Evolutionary conservation across 1,140 invertebrate species (phyloP), one percentile per base, ranked within the genome.

Genomic region (Caenorhabditis briggsae): DNA sequence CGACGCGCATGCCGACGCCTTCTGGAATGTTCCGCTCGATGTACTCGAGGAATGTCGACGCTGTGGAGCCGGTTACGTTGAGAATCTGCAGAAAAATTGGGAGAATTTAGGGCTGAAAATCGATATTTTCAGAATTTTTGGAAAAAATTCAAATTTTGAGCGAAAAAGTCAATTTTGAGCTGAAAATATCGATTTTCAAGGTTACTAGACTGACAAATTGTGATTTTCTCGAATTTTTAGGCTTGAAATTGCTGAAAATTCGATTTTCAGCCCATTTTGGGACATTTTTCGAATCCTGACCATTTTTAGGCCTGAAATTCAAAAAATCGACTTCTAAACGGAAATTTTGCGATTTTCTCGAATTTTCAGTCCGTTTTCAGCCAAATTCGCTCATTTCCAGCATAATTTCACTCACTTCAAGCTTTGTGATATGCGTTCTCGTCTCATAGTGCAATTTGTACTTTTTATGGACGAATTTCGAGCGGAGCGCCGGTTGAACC

Each of bases 11-110:
- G 23, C 96, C 96, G 74, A 98, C 96, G 84, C 97, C 97, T 94
- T 99, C 98, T 0, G 98, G 98, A 87, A 99, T 94, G 94, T 99
- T 99, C 89, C 97, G 94, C 92, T 99, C 95, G 84, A 98, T 95
- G 93, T 99, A 99, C 93, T 99, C 98, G 46, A 99, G 93, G 93
- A 96, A 96, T 25, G 97, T 98, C 89, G 97, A 96, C 70, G 96
- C 95, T 25, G 97, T 99, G 11, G 97, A 98, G 23, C 96, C 96
- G 2, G 98, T 99, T 5, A 99, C 91, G 89, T 95, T 94, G 87
- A 95, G 91, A 8, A 97, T 95, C 91, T 87, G 83, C 2, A 84
- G 64, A 43, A 43, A 65, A 65, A 84, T 33, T 0, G 23, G 61
- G 8, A 2, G 8, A 2, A 1, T 58, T 43, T n/a, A 43, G 14